These are phyloP conservation scores for Microcaecilia unicolor DNA, from an alignment of 2,797 vertebrate species.

Conservation along the genomic window DNA sequence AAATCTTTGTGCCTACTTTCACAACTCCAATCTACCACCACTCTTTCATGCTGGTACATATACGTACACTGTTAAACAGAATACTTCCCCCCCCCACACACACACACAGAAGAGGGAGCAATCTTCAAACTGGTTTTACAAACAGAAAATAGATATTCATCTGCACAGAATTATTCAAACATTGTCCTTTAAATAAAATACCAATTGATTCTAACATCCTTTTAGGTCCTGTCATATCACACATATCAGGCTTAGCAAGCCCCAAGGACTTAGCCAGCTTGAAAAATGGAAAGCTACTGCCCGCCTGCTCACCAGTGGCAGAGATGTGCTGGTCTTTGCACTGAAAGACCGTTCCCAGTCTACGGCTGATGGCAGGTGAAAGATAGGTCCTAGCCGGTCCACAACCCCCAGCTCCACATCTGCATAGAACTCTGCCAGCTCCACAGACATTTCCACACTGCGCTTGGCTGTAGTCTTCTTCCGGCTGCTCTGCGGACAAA, in stretches of 20 bases:
- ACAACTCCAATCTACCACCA: too few species aligned
- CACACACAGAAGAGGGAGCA: too few species aligned
- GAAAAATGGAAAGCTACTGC: rapidly evolving
- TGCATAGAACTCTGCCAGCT: slow-evolving; percentile 63
- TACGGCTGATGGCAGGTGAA: slow-evolving; percentile 39
- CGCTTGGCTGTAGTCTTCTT: slow-evolving; percentile 44
- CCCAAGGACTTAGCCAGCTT: too few species aligned
- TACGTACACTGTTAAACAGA: too few species aligned
- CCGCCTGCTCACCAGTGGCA: slow-evolving; percentile 25
- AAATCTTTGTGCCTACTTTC: too few species aligned
- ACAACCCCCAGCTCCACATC: slow-evolving; percentile 78
- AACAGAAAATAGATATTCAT: too few species aligned
- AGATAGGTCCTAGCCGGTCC: slow-evolving; percentile 60
- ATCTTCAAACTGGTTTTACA: too few species aligned
- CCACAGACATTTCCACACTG: slow-evolving; percentile 58
- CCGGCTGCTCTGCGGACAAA: slow-evolving; percentile 45
- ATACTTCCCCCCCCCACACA: too few species aligned
- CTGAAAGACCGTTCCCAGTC: neutral
- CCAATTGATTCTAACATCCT: neutral
- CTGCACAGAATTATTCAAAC: too few species aligned
- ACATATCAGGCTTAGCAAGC: too few species aligned
- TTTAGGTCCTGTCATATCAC: neutral
- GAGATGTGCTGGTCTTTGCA: neutral
- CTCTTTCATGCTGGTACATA: too few species aligned
- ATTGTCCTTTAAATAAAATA: too few species aligned